Base-by-base conservation (phyloP, 2,888 invertebrate species). In the Cephus pygmeus region DNA sequence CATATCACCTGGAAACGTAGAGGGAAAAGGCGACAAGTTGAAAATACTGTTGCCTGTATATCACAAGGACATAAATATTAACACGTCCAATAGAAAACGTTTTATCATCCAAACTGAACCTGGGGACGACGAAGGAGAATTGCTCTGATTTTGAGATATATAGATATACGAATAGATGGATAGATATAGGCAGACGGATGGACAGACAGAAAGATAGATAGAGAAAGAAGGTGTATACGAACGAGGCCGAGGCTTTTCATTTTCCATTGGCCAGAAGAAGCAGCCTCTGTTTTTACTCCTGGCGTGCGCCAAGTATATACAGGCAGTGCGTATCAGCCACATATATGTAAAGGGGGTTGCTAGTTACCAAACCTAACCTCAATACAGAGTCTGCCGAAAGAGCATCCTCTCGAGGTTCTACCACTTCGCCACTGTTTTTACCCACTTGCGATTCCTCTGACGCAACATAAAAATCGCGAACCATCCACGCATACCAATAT, bases 11-110 rank as follows among this genome's bases (percentile, higher is more conserved):
- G 69, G n/a, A 75, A 56, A n/a, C 40, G 75, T 11, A 12, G 31
- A 31, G 33, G 71, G 71, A 71, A 34, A 31, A n/a, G 73, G 69
- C 15, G 77, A 73, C 34, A 34, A n/a, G 36, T 74, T 33, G 36
- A 77, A 75, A 75, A 68, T 77, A 75, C 68, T 40, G 30, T 15
- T 69, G 73, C 11, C 71, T 69, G 69, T 69, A 77, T 35, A 75
- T 56, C 77, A 68, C 33, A 35, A 33, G n/a, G 71, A 34, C 77
- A 77, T 75, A 77, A 77, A 77, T 69, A 77, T 34, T 69, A 69
- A 1, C 0, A 23, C 56, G 56, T 56, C 56, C 23, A 56, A 56
- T 56, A 23, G 23, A 56, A 56, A 56, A 56, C 56, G 56, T 56
- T 56, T 23, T 56, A 56, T 56, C 56, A 23, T 56, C 23, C 23